Percentiles rank a stretch among this genome's conserved stretches.
Conservation (phyloP, 2,113 vertebrate genomes). For the Oncorhynchus tshawytscha region DNA sequence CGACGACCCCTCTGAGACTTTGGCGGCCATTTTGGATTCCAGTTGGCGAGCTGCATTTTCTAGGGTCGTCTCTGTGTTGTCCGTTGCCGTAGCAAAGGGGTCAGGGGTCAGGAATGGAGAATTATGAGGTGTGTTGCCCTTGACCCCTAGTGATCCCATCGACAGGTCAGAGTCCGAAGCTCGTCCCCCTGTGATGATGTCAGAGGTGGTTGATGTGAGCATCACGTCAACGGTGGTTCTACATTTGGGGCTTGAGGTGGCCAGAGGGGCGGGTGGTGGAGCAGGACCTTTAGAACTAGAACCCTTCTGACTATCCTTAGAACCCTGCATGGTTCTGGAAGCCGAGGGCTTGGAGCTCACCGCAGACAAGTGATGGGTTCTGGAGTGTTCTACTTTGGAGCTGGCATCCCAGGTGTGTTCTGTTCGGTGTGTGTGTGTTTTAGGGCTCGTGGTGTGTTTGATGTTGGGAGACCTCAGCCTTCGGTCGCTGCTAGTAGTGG, state of each 20-base stretch:
- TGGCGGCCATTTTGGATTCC: slow-evolving; percentile 8
- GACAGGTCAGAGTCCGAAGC: not conserved
- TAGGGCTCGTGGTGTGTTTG: slow-evolving; percentile 15
- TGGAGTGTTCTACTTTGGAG: slow-evolving; percentile 15
- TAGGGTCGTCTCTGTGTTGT: not conserved
- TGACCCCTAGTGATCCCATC: not conserved
- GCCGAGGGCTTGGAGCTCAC: not conserved
- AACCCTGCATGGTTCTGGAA: not conserved
- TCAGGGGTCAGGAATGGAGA: slow-evolving; percentile 34
- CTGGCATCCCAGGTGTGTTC: not conserved
- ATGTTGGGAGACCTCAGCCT: slow-evolving; percentile 29
- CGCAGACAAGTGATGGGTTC: not conserved
- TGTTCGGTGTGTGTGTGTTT: slow-evolving; percentile 14
- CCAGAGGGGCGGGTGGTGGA: slow-evolving; percentile 10
- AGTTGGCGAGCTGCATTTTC: not conserved
- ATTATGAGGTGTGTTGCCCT: not conserved
- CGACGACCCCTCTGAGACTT: not conserved
- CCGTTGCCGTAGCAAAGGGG: not conserved
- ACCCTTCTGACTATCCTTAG: not conserved
- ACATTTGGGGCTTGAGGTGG: slow-evolving; percentile 54
- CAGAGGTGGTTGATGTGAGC: slow-evolving; percentile 5
- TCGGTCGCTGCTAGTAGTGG: not conserved
- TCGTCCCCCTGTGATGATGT: not conserved
- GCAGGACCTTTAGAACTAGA: slow-evolving; percentile 13
- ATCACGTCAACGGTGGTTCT: slow-evolving; percentile 22